phyloP scores from a whole-genome alignment of 2,113 vertebrate species.

The Podocnemis expansa region DNA sequence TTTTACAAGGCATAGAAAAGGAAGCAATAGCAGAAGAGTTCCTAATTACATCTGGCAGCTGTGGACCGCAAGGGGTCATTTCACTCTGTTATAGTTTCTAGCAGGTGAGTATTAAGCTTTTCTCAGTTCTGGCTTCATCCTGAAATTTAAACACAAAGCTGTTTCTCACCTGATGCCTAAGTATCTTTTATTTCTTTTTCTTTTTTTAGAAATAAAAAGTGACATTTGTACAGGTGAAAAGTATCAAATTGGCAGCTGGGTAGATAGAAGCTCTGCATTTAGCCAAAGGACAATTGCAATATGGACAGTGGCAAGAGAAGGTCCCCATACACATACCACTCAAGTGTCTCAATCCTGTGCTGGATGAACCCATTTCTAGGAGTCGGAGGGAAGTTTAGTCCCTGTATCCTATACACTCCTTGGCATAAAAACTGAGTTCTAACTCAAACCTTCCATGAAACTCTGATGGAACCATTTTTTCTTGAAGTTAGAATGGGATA shows the following conservation, averaged over 20 bases:
- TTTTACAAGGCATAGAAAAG: slow-evolving; percentile 2
- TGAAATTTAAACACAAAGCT: slow-evolving; percentile 62
- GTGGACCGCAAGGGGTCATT: slow-evolving; percentile 60
- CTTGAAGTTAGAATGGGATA: not conserved
- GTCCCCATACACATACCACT: fast-evolving
- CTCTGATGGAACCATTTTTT: not conserved
- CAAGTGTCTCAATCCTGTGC: not conserved
- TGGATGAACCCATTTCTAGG: not conserved
- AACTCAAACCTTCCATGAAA: not conserved
- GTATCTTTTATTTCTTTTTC: not conserved
- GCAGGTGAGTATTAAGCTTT: slow-evolving; percentile 37
- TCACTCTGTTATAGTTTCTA: slow-evolving; percentile 63
- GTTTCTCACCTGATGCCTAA: slow-evolving; percentile 58
- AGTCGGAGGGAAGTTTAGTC: not conserved
- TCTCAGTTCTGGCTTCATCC: slow-evolving; percentile 63
- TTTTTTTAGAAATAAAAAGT: slow-evolving; percentile 50
- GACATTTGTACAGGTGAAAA: not conserved
- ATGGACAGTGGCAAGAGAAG: not conserved
- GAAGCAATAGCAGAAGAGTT: slow-evolving; percentile 37
- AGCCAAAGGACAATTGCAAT: not conserved
- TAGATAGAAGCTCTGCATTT: slow-evolving; percentile 18
- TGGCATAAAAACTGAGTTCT: not conserved
- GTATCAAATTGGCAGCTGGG: not conserved
- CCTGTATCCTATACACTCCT: not conserved
- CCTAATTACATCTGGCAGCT: slow-evolving; percentile 45